Base-by-base conservation (phyloP, 1,140 invertebrate species). In the Solen grandis region DNA sequence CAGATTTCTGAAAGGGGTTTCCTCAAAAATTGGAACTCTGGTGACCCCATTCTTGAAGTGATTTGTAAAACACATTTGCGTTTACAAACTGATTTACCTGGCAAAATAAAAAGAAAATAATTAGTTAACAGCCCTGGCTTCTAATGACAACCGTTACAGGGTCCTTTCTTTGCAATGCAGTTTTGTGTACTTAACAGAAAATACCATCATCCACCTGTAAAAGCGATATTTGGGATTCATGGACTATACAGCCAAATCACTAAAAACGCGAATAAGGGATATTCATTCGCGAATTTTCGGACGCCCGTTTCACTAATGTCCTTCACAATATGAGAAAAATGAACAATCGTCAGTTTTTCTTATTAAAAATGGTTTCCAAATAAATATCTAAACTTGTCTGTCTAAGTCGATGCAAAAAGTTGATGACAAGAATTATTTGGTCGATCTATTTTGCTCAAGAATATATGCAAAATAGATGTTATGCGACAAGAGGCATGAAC, bases 141-240 rank as follows among this genome's bases (percentile, higher is more conserved):
- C 13, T 14, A 13, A n/a, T 14, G n/a, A n/a, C 13, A 50, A 50
- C n/a, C n/a, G 46, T 50, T 50, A 13, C 46, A 13, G n/a, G 13
- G n/a, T 14, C 13, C 13, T n/a, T 14, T 14, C 13, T n/a, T 14
- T n/a, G n/a, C n/a, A 14, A 50, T 19, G n/a, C 52, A 19, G 52
- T 8, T 22, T 25, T 22, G 19, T 1, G 27, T 54, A 19, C 1
- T 46, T 29, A 0, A 35, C 27, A 31, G 31, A 66, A 73, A 55
- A 60, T 57, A 63, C 59, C 73, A 65, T 65, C 73, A 65, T 76
- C 73, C 73, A 76, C 73, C 73, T 76, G 73, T 66, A 62, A 46
- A 41, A 72, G 38, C 41, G 27, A 62, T 66, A 36, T 76, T 76
- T 76, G 36, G 60, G 60, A 50, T 27, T 63, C 73, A 60, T 76